Percentiles rank a stretch among this genome's conserved stretches.
Conservation (phyloP, 2,888 invertebrate genomes). For the Lampropteryx suffumata region DNA sequence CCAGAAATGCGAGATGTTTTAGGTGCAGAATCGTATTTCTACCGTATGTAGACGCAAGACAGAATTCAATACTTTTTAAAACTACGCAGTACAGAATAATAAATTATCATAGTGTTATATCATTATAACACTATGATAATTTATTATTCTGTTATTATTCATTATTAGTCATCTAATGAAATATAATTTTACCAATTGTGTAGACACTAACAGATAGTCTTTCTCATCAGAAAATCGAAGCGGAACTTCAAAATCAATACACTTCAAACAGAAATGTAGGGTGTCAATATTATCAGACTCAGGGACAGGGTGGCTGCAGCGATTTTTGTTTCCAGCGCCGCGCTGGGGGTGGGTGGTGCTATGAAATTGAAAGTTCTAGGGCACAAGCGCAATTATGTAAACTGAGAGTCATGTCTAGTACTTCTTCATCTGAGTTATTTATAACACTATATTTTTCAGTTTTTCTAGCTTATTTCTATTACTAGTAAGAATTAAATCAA, state of each 20-base stretch:
- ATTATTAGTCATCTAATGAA: no score
- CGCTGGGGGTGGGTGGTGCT: slow-evolving; percentile 26
- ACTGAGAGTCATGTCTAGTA: slow-evolving; percentile 9
- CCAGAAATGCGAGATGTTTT: slow-evolving; percentile 37
- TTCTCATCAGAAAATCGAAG: background rate
- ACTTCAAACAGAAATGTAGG: slow-evolving; percentile 18
- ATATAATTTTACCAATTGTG: no score
- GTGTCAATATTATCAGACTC: slow-evolving; percentile 42
- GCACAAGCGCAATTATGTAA: slow-evolving; percentile 50
- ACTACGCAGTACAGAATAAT: no score
- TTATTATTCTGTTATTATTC: no score
- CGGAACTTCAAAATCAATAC: slow-evolving; percentile 11
- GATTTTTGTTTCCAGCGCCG: slow-evolving; percentile 40
- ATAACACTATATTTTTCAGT: no score
- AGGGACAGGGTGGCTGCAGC: slow-evolving; percentile 30
- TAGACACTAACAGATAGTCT: no score
- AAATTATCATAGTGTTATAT: no score
- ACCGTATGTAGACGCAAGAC: background rate
- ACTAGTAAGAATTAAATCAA: no score
- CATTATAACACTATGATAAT: no score
- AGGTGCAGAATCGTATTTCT: slow-evolving; percentile 8
- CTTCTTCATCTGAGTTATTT: no score
- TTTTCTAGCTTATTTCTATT: no score
- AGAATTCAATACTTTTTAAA: no score
- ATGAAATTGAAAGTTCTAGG: slow-evolving; percentile 54